Conservation (phyloP, 2,888 invertebrate genomes). For the Trimorus sp. region DNA sequence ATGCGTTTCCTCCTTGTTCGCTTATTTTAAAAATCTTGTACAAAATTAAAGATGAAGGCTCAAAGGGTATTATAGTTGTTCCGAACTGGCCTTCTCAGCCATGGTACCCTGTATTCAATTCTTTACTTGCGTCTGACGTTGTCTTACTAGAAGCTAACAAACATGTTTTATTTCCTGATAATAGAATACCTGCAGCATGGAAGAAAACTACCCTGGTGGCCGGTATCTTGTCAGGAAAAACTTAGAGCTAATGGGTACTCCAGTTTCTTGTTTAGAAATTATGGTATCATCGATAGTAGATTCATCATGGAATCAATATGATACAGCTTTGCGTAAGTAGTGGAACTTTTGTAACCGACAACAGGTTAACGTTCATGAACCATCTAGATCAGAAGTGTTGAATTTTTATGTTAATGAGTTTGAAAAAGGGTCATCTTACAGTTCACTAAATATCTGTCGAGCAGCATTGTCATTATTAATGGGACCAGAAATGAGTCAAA, state of each 20-base stretch:
- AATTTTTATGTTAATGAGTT: slow-evolving; percentile 15
- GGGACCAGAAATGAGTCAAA: slow-evolving; percentile 23
- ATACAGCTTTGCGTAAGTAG: slow-evolving; percentile 37
- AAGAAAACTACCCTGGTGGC: slow-evolving; percentile 31
- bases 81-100: slow-evolving; percentile 63
- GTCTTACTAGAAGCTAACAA: slow-evolving; percentile 34
- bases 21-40: slow-evolving; percentile 69
- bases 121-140: slow-evolving; percentile 33
- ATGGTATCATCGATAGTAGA: slow-evolving; percentile 41
- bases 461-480: slow-evolving; percentile 42
- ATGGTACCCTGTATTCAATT: slow-evolving; percentile 29
- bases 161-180: slow-evolving; percentile 16
- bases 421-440: slow-evolving; percentile 17
- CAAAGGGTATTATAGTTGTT: slow-evolving; percentile 73
- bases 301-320: slow-evolving; percentile 49
- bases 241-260: slow-evolving; percentile 29
- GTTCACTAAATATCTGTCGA: slow-evolving; percentile 31
- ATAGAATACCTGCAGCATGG: slow-evolving; percentile 15
- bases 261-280: slow-evolving; percentile 17
- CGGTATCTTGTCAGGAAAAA: slow-evolving; percentile 48
- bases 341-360: slow-evolving; percentile 8
- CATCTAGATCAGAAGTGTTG: slow-evolving; percentile 5
- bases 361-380: background rate
- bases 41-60: slow-evolving; percentile 73
- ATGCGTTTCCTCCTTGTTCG: slow-evolving; percentile 72